Evolutionary conservation across 2,888 invertebrate species (phyloP).

Genomic region (Brenthis daphne): DNA sequence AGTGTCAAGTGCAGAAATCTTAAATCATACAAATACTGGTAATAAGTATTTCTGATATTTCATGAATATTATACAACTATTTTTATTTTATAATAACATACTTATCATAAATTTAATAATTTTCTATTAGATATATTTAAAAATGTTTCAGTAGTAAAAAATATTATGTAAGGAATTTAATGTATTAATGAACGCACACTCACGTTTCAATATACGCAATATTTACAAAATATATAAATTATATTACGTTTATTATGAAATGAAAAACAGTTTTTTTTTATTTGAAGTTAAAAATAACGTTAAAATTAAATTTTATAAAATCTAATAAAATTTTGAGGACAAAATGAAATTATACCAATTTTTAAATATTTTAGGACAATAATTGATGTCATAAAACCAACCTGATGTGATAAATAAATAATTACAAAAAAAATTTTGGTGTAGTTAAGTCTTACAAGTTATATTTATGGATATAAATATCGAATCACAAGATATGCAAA

Average conservation of each 20-base stretch:
- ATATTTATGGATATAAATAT: constrained; percentile 55
- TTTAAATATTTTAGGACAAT: constrained; percentile 4
- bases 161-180: not conserved
- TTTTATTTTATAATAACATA: no score
- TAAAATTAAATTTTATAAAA: no score
- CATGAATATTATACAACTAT: no score
- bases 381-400: constrained; percentile 40
- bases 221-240: not conserved
- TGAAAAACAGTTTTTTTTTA: no score
- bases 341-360: not conserved
- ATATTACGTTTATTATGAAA: no score
- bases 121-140: no score
- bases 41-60: no score
- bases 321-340: no score
- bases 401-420: constrained; percentile 38
- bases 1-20: constrained; percentile 37
- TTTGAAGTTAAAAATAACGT: no score
- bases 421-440: constrained; percentile 19
- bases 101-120: no score
- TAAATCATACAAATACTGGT: no score
- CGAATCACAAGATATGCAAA: constrained; percentile 50
- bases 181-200: constrained; percentile 7
- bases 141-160: no score
- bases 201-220: constrained; percentile 11
- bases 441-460: constrained; percentile 29